phyloP scores from a whole-genome alignment of 2,888 invertebrate genomes.

The Sphaeridia pumilis region DNA sequence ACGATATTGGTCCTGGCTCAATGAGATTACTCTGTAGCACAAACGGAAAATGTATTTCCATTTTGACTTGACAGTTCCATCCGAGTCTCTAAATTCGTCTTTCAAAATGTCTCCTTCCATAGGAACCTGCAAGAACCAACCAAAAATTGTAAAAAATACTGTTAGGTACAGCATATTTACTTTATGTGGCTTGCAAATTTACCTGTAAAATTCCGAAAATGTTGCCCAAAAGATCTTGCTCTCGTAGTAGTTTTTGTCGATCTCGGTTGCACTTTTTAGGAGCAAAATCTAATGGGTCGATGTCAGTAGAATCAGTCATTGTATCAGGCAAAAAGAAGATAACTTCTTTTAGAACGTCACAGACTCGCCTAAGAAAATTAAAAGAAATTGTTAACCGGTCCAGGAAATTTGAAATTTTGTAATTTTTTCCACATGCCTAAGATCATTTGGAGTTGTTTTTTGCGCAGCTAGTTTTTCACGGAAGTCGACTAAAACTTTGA shows the following conservation, averaged over 20 bases:
- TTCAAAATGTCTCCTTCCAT: constrained; percentile 26
- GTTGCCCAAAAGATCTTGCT: constrained; percentile 92
- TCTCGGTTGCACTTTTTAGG: constrained; percentile 84
- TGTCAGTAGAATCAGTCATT: constrained; percentile 88
- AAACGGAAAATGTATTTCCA: constrained; percentile 85
- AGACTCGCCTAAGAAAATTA: constrained; percentile 58
- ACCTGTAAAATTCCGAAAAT: constrained; percentile 67
- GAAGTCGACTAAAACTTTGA: constrained; percentile 77
- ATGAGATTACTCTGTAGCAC: constrained; percentile 84
- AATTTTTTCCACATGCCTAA: constrained; percentile 47
- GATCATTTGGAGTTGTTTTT: constrained; percentile 81
- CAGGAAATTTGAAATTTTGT: neutral
- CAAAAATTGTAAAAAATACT: too few species aligned
- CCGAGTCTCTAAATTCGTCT: constrained; percentile 27
- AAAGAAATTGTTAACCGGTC: too few species aligned
- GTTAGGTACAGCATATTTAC: too few species aligned
- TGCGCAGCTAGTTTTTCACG: constrained; percentile 73
- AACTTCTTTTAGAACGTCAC: constrained; percentile 80
- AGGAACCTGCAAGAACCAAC: constrained; percentile 15
- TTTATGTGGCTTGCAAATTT: too few species aligned
- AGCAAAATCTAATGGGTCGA: constrained; percentile 80
- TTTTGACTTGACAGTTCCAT: constrained; percentile 30
- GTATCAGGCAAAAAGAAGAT: constrained; percentile 94
- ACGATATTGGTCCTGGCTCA: constrained; percentile 93
- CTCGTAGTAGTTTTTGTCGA: constrained; percentile 87